phyloP scores from a whole-genome alignment of 2,797 vertebrate species.

The Caiman crocodilus region DNA sequence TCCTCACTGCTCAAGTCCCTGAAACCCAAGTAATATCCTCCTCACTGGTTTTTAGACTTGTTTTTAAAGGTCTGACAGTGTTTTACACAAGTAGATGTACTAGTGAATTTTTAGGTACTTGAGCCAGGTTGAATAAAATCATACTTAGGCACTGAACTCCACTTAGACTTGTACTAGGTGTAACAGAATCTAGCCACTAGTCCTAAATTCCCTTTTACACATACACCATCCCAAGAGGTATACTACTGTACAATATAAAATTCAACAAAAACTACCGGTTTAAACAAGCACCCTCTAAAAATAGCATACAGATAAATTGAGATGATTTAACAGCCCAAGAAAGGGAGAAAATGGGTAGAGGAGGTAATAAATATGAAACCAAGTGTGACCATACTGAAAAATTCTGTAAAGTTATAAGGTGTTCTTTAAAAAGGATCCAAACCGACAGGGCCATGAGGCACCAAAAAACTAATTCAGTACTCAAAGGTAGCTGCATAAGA shows the following conservation, averaged over 20 bases:
- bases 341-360: not conserved
- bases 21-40: no score
- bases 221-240: not conserved
- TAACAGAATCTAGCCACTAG: not conserved
- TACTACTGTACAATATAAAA: not conserved
- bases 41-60: no score
- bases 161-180: not conserved
- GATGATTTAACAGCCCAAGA: not conserved
- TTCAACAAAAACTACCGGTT: not conserved
- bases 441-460: accelerated
- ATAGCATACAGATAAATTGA: not conserved
- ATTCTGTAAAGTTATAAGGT: not conserved
- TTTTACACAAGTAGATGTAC: no score
- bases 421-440: not conserved
- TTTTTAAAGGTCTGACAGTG: no score
- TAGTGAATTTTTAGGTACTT: no score
- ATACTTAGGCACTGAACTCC: no score
- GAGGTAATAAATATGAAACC: not conserved
- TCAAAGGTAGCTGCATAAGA: not conserved
- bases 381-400: not conserved
- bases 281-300: not conserved
- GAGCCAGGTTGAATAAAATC: no score
- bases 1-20: no score
- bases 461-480: not conserved
- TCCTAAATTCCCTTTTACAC: conserved; percentile 22